Conservation (phyloP, 2,888 invertebrate genomes). For the Phyto melanocephala region DNA sequence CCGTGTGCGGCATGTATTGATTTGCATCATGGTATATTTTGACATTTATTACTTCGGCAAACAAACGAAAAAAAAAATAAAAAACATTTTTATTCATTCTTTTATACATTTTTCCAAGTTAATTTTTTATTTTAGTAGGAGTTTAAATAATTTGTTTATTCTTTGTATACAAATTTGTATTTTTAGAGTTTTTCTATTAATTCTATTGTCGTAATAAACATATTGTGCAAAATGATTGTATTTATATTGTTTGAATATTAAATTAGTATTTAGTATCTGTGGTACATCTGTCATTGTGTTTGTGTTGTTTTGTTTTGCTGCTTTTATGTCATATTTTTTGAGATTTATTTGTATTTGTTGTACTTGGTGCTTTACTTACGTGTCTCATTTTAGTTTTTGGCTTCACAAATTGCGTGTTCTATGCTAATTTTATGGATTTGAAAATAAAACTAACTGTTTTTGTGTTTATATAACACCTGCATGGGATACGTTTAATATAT, state of each 20-base stretch:
- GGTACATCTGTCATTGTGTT: background rate
- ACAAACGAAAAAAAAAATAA: too few species aligned
- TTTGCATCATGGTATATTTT: slow-evolving; percentile 59
- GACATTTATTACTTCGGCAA: slow-evolving; percentile 59
- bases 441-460: slow-evolving; percentile 17
- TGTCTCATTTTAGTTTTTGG: slow-evolving; percentile 18
- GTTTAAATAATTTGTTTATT: slow-evolving; percentile 21
- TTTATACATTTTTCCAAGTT: slow-evolving; percentile 7
- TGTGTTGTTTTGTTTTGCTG: background rate
- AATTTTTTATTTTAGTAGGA: slow-evolving; percentile 45
- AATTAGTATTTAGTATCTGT: background rate
- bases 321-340: slow-evolving; percentile 20
- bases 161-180: background rate
- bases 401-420: slow-evolving; percentile 60
- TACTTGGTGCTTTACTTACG: too few species aligned
- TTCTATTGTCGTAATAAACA: background rate
- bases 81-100: slow-evolving; percentile 40
- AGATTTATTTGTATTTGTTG: slow-evolving; percentile 9
- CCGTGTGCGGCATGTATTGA: slow-evolving; percentile 37
- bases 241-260: slow-evolving; percentile 14
- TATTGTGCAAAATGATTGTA: slow-evolving; percentile 16
- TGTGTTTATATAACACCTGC: slow-evolving; percentile 41
- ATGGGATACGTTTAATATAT: background rate
- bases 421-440: slow-evolving; percentile 53
- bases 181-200: slow-evolving; percentile 9